Evolutionary conservation across 2,888 invertebrate genomes (phyloP), one percentile per base, ranked within the genome.

Genomic region (Apamea monoglypha): DNA sequence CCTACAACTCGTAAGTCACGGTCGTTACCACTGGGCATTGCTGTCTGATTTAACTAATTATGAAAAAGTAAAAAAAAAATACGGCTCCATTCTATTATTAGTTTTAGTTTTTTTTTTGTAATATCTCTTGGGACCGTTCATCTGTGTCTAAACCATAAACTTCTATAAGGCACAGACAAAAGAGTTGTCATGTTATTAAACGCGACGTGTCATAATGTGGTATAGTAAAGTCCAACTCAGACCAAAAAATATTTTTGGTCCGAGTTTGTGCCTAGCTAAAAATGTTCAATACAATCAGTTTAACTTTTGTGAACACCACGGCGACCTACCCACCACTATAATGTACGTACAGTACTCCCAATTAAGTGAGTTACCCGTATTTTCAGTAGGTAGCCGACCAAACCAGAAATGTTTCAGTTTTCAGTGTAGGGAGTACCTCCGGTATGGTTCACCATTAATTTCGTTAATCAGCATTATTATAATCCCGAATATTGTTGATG

Each of bases 331-430:
- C 71, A 63, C 73, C 50, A 44, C 21, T 63, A 64, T 29, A 61
- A 61, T 16, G 6, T 91, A 91, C 7, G 7, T 36, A 91, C 90
- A n/a, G 88, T 89, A 90, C 87, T 84, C 66, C 64, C 82, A 91
- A 92, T 91, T 91, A 91, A 88, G 86, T 92, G 90, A 88, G 89
- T 88, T 87, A 88, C 74, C 72, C 29, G 29, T 63, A 75, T 14
- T n/a, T 50, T 76, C 68, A 53, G 10, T 40, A 59, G 59, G 50
- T 36, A 47, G 44, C 44, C 59, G 21, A 32, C 2, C 36, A 47
- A 70, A 64, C 36, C 8, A 74, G 29, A n/a, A 53, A 44, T 80
- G 14, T 16, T 78, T 61, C n/a, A 14, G 21, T 36, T 63, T 78
- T 44, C 40, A n/a, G 16, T n/a, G 40, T 75, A 53, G 8, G 8